Evolutionary conservation across 1,140 invertebrate genomes (phyloP), one percentile per base, ranked within the genome.

Genomic region (Diprion similis): DNA sequence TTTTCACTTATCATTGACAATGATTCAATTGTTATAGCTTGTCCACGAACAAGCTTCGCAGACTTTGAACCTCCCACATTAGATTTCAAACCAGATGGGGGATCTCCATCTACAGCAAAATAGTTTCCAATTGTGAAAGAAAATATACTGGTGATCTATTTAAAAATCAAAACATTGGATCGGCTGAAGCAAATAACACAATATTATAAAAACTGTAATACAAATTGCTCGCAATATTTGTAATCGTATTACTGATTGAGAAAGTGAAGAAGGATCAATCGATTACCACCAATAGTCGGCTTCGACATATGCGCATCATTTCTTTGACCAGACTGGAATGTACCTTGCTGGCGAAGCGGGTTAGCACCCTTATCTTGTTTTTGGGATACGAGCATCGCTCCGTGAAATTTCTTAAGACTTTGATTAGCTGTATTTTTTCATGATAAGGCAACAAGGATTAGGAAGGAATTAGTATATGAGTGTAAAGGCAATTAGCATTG

Each of bases 281-380:
- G 7, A 11, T 59, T 59, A 59, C 65, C 67, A 80, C 78, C 73
- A 1, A 71, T 68, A 47, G 74, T 82, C 10, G 37, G 64, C 45
- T 80, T 81, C 24, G 78, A 81, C 0, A 73, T 47, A 9, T 72
- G 9, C 8, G 1, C 11, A 0, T 79, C 75, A 0, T 9, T 9
- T 10, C 65, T 79, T 10, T 71, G 67, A 18, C 75, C 1, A 0
- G 78, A 76, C 47, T 64, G 70, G 8, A 13, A 59, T 8, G 51
- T 17, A 4, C 51, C 51, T 59, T 59, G 51, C 9, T 59, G 51
- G n/a, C 37, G 66, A 13, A 68, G 11, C 19, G 37, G 8, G 37
- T 13, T 68, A 15, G 11, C 66, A 19, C 66, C 37, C 37, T 7
- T 68, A 13, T 18, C 37, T 17, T 68, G 13, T 19, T 45, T 18